A percentile compares a stretch with the other conserved stretches of the same genome.
Conservation (phyloP, 2,888 invertebrate species). For the Bhutanitis thaidina region DNA sequence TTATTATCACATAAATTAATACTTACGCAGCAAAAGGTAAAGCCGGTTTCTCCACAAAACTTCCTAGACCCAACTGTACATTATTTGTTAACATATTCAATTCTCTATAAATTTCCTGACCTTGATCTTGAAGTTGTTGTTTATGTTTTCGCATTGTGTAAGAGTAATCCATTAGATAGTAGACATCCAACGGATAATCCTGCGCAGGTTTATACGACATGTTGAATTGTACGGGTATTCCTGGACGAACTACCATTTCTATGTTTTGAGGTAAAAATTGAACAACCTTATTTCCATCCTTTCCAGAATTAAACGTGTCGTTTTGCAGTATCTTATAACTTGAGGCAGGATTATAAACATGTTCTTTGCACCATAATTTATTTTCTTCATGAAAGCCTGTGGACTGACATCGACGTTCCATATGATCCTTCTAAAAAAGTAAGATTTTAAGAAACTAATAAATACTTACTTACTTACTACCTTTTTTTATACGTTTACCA, state of each 20-base stretch:
- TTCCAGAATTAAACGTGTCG: conserved; percentile 26
- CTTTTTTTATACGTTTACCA: no score
- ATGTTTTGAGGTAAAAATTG: conserved; percentile 81
- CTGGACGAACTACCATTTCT: conserved; percentile 55
- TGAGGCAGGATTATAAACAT: conserved; percentile 29
- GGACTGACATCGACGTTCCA: conserved; percentile 37
- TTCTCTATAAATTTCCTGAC: conserved; percentile 66
- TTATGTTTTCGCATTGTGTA: conserved; percentile 81
- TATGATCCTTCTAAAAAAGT: conserved; percentile 31
- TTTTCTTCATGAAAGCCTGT: conserved; percentile 15
- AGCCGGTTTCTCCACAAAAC: conserved; percentile 84
- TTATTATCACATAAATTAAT: background rate
- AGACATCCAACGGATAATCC: conserved; percentile 90
- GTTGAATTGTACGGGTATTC: conserved; percentile 40
- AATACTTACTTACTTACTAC: no score
- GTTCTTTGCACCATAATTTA: conserved; percentile 38
- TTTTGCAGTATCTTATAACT: background rate
- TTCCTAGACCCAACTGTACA: conserved; percentile 83
- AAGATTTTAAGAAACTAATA: no score
- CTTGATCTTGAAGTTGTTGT: conserved; percentile 74
- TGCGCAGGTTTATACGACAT: conserved; percentile 82
- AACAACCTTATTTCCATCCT: conserved; percentile 23
- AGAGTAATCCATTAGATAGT: conserved; percentile 90
- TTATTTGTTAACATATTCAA: conserved; percentile 81
- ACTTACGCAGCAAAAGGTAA: conserved; percentile 50